Percentiles rank a stretch among this genome's conserved stretches.
phyloP scores from a whole-genome alignment of 2,888 invertebrate genomes.

The Bimastos eiseni region DNA sequence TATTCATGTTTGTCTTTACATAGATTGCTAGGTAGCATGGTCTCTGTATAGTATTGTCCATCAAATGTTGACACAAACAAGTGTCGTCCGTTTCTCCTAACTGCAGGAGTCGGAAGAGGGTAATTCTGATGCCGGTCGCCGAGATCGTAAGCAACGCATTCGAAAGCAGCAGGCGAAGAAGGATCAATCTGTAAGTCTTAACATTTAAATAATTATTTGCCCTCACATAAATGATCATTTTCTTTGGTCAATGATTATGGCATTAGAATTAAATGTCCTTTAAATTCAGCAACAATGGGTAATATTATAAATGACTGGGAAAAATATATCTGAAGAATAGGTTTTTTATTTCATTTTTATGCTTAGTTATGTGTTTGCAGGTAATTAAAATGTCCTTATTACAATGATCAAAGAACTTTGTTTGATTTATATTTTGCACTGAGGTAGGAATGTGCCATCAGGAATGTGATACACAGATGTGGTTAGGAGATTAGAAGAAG shows the following conservation, averaged over 20 bases:
- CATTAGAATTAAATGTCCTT: neutral
- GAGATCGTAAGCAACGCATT: conserved; percentile 17
- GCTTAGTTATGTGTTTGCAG: too few relatives aligned
- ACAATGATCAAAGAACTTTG: too few relatives aligned
- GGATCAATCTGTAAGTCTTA: conserved; percentile 33
- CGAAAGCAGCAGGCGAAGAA: conserved; percentile 7
- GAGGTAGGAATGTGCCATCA: too few relatives aligned
- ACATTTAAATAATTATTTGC: neutral
- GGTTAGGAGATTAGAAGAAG: too few relatives aligned
- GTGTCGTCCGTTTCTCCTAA: neutral
- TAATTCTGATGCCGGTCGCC: neutral
- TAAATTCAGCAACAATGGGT: too few relatives aligned
- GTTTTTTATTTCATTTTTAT: too few relatives aligned
- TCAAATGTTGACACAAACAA: neutral
- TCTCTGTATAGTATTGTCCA: neutral
- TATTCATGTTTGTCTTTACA: neutral
- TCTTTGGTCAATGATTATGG: neutral
- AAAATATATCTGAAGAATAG: too few relatives aligned
- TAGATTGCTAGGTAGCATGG: neutral
- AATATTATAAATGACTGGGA: too few relatives aligned
- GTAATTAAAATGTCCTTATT: too few relatives aligned
- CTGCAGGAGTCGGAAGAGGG: conserved; percentile 9
- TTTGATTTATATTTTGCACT: too few relatives aligned
- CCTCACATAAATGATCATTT: neutral
- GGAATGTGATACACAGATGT: too few relatives aligned